A percentile compares a stretch with the other conserved stretches of the same genome.
phyloP scores from a whole-genome alignment of 2,888 invertebrate species.

The Tipula confusa region DNA sequence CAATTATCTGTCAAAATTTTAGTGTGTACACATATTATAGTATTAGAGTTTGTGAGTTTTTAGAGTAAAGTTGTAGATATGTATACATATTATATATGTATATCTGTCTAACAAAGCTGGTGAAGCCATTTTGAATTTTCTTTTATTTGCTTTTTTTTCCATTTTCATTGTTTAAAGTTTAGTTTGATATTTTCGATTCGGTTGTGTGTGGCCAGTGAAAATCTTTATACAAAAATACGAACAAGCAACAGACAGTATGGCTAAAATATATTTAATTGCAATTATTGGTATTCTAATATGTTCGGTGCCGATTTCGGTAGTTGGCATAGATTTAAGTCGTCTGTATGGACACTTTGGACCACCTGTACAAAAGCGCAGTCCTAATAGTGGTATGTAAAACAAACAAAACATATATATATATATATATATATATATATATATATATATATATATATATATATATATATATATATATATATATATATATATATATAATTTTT shows the following conservation, averaged over 20 bases:
- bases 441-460: too few relatives aligned
- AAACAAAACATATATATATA: background rate
- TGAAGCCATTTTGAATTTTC: background rate
- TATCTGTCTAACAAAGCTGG: background rate
- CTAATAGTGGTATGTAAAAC: constrained; percentile 45
- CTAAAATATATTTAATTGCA: constrained; percentile 29
- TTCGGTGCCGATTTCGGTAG: constrained; percentile 61
- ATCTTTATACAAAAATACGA: too few relatives aligned
- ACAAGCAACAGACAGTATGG: background rate
- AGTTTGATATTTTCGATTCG: too few relatives aligned
- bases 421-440: too few relatives aligned
- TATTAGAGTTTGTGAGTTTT: background rate
- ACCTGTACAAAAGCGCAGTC: constrained; percentile 45
- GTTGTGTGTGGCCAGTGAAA: background rate
- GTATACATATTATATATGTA: background rate
- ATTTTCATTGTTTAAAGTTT: background rate
- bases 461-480: too few relatives aligned
- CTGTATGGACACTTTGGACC: constrained; percentile 67
- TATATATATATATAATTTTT: too few relatives aligned
- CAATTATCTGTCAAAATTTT: background rate
- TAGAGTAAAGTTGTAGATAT: background rate
- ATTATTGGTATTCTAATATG: constrained; percentile 60
- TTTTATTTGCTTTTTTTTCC: background rate
- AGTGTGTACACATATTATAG: background rate
- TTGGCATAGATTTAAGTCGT: constrained; percentile 74